Percentiles rank a stretch among this genome's conserved stretches.
phyloP scores from a whole-genome alignment of 2,888 invertebrate species.

The Apotomis turbidana region DNA sequence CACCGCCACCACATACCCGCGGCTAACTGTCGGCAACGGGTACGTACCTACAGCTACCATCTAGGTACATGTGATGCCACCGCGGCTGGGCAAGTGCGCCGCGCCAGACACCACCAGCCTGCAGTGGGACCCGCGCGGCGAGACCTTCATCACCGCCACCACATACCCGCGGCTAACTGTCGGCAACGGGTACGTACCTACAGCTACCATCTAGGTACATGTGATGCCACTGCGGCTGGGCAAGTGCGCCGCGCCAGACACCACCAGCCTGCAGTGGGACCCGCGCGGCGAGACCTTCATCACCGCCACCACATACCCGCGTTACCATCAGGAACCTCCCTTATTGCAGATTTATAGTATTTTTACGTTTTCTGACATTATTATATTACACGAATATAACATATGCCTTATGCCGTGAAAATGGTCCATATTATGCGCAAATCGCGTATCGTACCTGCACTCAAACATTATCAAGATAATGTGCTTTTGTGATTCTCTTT shows the following conservation, averaged over 20 bases:
- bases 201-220: too few relatives aligned
- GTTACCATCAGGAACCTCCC: slow-evolving; percentile 59
- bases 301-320: slow-evolving; percentile 98
- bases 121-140: slow-evolving; percentile 97
- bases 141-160: slow-evolving; percentile 97
- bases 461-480: too few relatives aligned
- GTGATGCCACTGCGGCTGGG: slow-evolving; percentile 79
- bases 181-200: slow-evolving; percentile 89
- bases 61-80: slow-evolving; percentile 59
- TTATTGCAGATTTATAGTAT: too few relatives aligned
- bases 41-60: slow-evolving; percentile 59
- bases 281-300: slow-evolving; percentile 96
- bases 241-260: slow-evolving; percentile 91
- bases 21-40: slow-evolving; percentile 96
- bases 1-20: slow-evolving; percentile 98
- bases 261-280: slow-evolving; percentile 95
- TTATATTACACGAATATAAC: too few relatives aligned
- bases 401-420: too few relatives aligned
- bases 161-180: slow-evolving; percentile 96
- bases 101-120: slow-evolving; percentile 95
- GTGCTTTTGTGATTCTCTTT: too few relatives aligned
- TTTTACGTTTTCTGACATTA: too few relatives aligned
- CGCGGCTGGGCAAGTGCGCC: slow-evolving; percentile 89
- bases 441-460: too few relatives aligned
- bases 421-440: too few relatives aligned